These are phyloP conservation scores for Anser cygnoides DNA, from an alignment of 2,113 vertebrate genomes.

Conservation along the genomic window DNA sequence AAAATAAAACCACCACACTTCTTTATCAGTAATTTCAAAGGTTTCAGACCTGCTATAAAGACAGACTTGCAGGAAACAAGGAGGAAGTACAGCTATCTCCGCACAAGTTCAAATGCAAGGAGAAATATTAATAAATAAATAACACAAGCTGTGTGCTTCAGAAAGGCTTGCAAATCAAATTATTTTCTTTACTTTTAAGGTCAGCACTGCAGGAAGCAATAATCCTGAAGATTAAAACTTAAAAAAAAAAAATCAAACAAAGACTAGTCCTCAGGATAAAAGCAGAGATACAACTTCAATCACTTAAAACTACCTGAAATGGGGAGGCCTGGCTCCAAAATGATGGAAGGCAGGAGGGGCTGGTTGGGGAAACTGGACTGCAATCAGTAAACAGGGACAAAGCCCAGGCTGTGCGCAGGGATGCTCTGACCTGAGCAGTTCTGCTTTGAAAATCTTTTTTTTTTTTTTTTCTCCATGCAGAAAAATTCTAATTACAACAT, in stretches of 20 bases:
- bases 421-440: constrained; percentile 19
- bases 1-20: background rate
- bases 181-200: constrained; percentile 42
- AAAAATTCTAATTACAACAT: background rate
- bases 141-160: background rate
- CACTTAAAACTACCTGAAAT: constrained; percentile 51
- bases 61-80: background rate
- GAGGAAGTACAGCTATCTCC: background rate
- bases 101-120: background rate
- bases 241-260: background rate
- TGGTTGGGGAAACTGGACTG: background rate
- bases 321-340: background rate
- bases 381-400: background rate
- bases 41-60: constrained; percentile 31
- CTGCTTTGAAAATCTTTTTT: background rate
- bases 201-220: constrained; percentile 41
- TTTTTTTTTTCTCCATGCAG: background rate
- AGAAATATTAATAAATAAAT: constrained; percentile 24
- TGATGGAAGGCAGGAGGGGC: fast-evolving
- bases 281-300: constrained; percentile 34
- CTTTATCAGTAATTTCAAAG: constrained; percentile 63
- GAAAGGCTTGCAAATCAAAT: constrained; percentile 27
- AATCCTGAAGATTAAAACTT: constrained; percentile 39
- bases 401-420: background rate
- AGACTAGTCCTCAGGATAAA: constrained; percentile 9